Base-by-base conservation (phyloP, 2,888 invertebrate species). In the Folsomia candida region DNA sequence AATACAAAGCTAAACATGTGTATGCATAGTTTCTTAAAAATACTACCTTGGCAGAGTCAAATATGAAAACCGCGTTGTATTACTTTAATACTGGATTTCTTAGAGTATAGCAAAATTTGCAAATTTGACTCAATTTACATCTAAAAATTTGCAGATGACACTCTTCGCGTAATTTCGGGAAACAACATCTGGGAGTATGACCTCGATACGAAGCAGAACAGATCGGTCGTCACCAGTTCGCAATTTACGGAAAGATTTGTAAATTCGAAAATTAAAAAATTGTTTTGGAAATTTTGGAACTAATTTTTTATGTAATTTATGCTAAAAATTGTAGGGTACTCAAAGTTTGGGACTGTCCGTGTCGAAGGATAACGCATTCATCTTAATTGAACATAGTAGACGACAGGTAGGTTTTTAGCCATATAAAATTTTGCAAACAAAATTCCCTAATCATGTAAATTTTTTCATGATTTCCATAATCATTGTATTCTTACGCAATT, bases 301-400 rank as follows among this genome's bases (percentile, higher is more conserved):
- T n/a, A n/a, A n/a, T n/a, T n/a, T n/a, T n/a, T n/a, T n/a, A n/a
- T n/a, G n/a, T n/a, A n/a, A n/a, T n/a, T n/a, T n/a, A n/a, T n/a
- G n/a, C n/a, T 25, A 11, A 18, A n/a, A 14, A 4, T 26, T 59
- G 58, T 28, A 57, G 57, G 66, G 60, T 1, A 66, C 27, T 24
- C 57, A 22, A 51, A 67, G 58, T 25, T 58, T 69, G 2, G 63
- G 69, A 4, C n/a, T 73, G 20, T 65, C 71, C 11, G 64, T 71
- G 27, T 75, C 75, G 11, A 58, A 62, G 47, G 75, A 75, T 54
- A 57, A 59, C 28, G 64, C 65, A 25, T 75, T 51, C 57, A 65
- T 73, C 20, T 58, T 75, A 24, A 61, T 75, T 2, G 71, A 73
- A 27, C 70, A 71, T 37, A 66, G 71, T 28, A 26, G 73, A 11